Conservation (phyloP, 2,797 vertebrate genomes). For the Typhlichthys subterraneus region DNA sequence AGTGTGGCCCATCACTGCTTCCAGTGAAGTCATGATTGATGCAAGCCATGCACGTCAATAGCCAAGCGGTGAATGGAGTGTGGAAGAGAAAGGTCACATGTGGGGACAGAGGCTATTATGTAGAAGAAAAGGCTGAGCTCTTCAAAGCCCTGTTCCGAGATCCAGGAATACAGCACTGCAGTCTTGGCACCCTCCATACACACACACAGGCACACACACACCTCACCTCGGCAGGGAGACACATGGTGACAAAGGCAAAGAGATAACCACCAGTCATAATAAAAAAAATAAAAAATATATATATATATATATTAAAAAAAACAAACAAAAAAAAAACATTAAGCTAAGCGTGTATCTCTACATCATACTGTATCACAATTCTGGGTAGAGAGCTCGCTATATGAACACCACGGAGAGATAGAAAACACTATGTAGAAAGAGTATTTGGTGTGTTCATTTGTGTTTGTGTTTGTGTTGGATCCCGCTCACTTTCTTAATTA, state of each 20-base stretch:
- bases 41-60: slow-evolving; percentile 74
- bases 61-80: slow-evolving; percentile 71
- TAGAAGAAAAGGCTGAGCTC: slow-evolving; percentile 68
- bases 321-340: slow-evolving; percentile 23
- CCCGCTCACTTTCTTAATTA: too few relatives aligned
- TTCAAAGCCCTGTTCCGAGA: slow-evolving; percentile 57
- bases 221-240: slow-evolving; percentile 29
- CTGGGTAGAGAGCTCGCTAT: slow-evolving; percentile 27
- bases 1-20: slow-evolving; percentile 67
- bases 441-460: too few relatives aligned
- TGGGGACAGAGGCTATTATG: slow-evolving; percentile 63
- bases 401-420: background rate
- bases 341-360: slow-evolving; percentile 3
- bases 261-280: slow-evolving; percentile 19
- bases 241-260: slow-evolving; percentile 25
- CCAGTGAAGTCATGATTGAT: slow-evolving; percentile 74
- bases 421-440: too few relatives aligned
- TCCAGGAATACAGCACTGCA: slow-evolving; percentile 58
- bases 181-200: slow-evolving; percentile 21
- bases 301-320: too few relatives aligned
- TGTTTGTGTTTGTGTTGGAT: too few relatives aligned
- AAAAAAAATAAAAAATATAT: slow-evolving; percentile 17
- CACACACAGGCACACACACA: slow-evolving; percentile 24
- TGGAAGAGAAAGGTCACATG: slow-evolving; percentile 70
- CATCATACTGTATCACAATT: slow-evolving; percentile 1